Evolutionary conservation across 1,140 invertebrate species (phyloP).

Genomic region (Zaprionus davidi): DNA sequence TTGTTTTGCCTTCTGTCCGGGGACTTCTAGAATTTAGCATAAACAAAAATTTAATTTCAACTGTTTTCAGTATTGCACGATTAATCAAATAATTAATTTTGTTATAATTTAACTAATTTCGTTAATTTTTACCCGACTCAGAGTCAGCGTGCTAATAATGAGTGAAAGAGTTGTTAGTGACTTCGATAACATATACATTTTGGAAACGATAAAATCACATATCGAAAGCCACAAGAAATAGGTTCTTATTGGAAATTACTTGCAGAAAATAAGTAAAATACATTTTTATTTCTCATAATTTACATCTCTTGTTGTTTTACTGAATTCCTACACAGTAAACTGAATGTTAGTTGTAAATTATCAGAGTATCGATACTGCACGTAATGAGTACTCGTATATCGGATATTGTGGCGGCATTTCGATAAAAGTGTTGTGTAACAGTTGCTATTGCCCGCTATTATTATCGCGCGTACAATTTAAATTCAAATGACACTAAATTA

Average conservation of each 20-base stretch:
- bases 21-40: background rate
- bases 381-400: background rate
- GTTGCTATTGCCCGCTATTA: background rate
- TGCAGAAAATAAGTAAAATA: background rate
- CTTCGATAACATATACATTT: conserved; percentile 6
- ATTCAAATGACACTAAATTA: background rate
- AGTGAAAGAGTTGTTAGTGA: conserved; percentile 22
- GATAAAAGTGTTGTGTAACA: background rate
- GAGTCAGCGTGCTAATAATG: conserved; percentile 37
- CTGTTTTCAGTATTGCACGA: background rate
- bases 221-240: background rate
- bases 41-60: background rate
- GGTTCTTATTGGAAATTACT: background rate
- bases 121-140: conserved; percentile 47
- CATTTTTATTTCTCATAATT: background rate
- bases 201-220: background rate
- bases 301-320: background rate
- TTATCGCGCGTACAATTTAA: background rate
- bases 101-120: background rate
- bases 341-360: background rate
- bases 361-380: background rate
- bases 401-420: background rate
- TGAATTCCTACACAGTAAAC: background rate
- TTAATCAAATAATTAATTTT: background rate
- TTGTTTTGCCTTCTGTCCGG: conserved; percentile 12